Evolutionary conservation across 64 coral and sea anemone species (phyloP).

Genomic region (Actinia tenebrosa): DNA sequence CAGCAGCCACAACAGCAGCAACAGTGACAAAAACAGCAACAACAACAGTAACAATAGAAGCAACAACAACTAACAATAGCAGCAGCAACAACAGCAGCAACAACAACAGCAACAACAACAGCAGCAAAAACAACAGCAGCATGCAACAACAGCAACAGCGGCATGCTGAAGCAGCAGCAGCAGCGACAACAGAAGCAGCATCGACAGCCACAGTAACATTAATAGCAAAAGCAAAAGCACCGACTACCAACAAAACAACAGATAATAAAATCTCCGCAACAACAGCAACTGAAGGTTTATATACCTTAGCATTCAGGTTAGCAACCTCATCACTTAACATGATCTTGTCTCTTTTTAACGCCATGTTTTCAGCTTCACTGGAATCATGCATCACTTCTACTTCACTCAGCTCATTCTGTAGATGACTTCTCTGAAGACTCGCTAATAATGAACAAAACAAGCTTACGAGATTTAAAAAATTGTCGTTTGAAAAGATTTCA

Average conservation of each 20-base stretch:
- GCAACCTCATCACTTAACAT: slow-evolving; percentile 82
- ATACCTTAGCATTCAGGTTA: slow-evolving; percentile 73
- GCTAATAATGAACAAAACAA: slow-evolving; percentile 30
- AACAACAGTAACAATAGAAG: background rate
- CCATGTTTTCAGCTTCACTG: slow-evolving; percentile 76
- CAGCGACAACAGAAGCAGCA: background rate
- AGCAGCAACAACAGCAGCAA: background rate
- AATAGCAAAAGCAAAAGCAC: background rate
- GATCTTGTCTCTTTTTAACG: slow-evolving; percentile 83
- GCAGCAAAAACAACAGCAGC: background rate
- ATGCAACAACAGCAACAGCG: background rate
- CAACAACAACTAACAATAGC: background rate
- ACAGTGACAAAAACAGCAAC: background rate
- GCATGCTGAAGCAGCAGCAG: background rate
- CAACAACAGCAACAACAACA: background rate
- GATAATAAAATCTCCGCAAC: background rate
- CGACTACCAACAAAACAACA: background rate
- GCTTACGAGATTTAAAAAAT: background rate
- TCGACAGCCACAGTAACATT: background rate
- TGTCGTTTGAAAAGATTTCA: background rate
- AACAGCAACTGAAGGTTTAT: background rate
- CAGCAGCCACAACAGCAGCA: background rate
- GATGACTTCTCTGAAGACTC: slow-evolving; percentile 68
- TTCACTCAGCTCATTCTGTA: slow-evolving; percentile 82
- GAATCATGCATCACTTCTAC: slow-evolving; percentile 63